A percentile compares a stretch with the other conserved stretches of the same genome.
These are phyloP conservation scores for Ictalurus furcatus DNA, from an alignment of 2,113 vertebrate species.

Conservation along the genomic window DNA sequence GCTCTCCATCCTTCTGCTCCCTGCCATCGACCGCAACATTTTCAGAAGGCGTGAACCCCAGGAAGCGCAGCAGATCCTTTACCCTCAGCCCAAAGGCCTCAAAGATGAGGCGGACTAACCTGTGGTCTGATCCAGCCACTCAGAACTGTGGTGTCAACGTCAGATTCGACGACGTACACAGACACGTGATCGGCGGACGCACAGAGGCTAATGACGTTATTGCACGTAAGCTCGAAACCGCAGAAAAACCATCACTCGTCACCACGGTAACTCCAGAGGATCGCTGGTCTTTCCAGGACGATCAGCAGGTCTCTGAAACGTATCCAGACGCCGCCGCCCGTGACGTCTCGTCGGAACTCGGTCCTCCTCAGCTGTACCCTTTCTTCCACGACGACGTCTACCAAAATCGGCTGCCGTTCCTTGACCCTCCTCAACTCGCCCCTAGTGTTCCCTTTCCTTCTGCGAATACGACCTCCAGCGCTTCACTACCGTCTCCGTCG, in stretches of 20 bases:
- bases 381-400: conserved; percentile 37
- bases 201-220: background rate
- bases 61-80: conserved; percentile 64
- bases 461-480: conserved; percentile 51
- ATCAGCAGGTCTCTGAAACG: background rate
- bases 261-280: background rate
- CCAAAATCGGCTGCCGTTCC: background rate
- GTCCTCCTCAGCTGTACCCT: conserved; percentile 39
- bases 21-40: background rate
- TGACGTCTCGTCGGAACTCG: background rate
- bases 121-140: conserved; percentile 18
- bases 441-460: background rate
- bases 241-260: background rate
- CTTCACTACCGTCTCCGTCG: conserved; percentile 52
- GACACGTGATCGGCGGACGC: background rate
- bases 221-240: background rate
- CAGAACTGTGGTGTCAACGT: background rate
- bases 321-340: background rate
- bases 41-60: conserved; percentile 50
- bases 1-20: background rate
- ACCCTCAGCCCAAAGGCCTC: conserved; percentile 49
- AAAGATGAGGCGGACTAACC: conserved; percentile 60
- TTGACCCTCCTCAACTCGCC: conserved; percentile 24
- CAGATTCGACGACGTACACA: background rate
- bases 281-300: background rate